Percentiles rank a stretch among this genome's conserved stretches.
phyloP scores from a whole-genome alignment of 2,888 invertebrate genomes.

The Hirtodrosophila cameraria region DNA sequence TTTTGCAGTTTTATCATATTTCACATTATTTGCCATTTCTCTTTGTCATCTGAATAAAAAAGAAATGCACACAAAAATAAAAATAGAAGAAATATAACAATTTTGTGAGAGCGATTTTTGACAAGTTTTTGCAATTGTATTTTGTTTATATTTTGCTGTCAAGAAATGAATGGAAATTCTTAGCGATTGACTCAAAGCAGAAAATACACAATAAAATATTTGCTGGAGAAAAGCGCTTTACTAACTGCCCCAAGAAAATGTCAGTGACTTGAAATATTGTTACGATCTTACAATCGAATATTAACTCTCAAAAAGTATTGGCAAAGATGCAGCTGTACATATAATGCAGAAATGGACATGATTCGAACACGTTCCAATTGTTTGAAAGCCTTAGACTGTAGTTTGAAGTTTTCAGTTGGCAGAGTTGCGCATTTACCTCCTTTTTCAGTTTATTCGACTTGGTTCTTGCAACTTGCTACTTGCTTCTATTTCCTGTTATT shows the following conservation, averaged over 20 bases:
- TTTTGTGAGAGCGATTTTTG: slow-evolving; percentile 25
- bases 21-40: slow-evolving; percentile 33
- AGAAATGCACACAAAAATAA: slow-evolving; percentile 33
- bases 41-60: slow-evolving; percentile 33
- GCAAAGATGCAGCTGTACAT: slow-evolving; percentile 17
- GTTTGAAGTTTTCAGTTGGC: slow-evolving; percentile 8
- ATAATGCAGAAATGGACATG: slow-evolving; percentile 19
- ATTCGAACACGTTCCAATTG: slow-evolving; percentile 27
- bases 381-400: slow-evolving; percentile 23
- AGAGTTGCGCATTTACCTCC: slow-evolving; percentile 39
- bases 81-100: slow-evolving; percentile 8
- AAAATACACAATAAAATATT: slow-evolving; percentile 31
- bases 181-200: slow-evolving; percentile 42
- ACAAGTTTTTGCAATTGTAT: slow-evolving; percentile 47
- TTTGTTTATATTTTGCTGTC: slow-evolving; percentile 39
- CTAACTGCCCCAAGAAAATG: slow-evolving; percentile 31
- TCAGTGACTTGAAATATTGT: slow-evolving; percentile 34
- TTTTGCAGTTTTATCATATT: slow-evolving; percentile 65
- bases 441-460: slow-evolving; percentile 18
- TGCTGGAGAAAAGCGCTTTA: slow-evolving; percentile 18
- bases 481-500: slow-evolving; percentile 24
- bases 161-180: slow-evolving; percentile 8
- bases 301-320: slow-evolving; percentile 28
- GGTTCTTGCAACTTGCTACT: slow-evolving; percentile 9
- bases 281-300: slow-evolving; percentile 2